Percentiles rank a stretch among this genome's conserved stretches.
phyloP scores from a whole-genome alignment of 2,797 vertebrate genomes.

The Ataeniobius toweri region DNA sequence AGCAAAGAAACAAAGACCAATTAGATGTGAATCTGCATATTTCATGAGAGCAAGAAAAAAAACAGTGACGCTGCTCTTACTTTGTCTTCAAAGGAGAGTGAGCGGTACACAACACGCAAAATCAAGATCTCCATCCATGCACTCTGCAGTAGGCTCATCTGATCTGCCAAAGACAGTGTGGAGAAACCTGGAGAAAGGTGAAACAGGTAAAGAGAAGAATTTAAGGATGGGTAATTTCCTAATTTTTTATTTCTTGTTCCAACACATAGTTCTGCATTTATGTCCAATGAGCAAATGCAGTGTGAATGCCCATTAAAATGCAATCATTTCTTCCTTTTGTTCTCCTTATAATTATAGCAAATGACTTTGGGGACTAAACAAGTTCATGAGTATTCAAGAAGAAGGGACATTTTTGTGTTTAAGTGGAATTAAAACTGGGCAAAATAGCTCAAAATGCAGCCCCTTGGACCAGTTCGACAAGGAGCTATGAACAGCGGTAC shows the following conservation, averaged over 20 bases:
- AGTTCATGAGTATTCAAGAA: too few relatives aligned
- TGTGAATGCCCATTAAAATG: too few relatives aligned
- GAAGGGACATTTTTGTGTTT: too few relatives aligned
- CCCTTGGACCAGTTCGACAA: too few relatives aligned
- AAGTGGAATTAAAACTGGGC: too few relatives aligned
- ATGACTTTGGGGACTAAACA: too few relatives aligned
- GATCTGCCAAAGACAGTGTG: slow-evolving; percentile 96
- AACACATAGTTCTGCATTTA: too few relatives aligned
- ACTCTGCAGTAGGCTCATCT: slow-evolving; percentile 99
- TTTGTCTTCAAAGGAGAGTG: slow-evolving; percentile 97
- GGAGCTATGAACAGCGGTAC: too few relatives aligned
- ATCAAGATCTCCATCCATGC: slow-evolving; percentile 99
- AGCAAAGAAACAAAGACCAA: not conserved
- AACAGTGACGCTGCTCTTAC: slow-evolving; percentile 28
- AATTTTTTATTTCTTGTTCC: not conserved
- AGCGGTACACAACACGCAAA: slow-evolving; percentile 96
- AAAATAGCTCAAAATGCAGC: too few relatives aligned
- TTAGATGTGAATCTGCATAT: not conserved
- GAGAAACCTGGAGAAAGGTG: slow-evolving; percentile 87
- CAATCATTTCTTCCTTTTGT: not conserved
- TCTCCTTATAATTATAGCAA: too few relatives aligned
- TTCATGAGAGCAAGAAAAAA: not conserved
- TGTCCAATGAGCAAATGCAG: too few relatives aligned
- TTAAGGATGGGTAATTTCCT: slow-evolving; percentile 8
- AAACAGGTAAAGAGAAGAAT: slow-evolving; percentile 8